These are phyloP conservation scores for Phataginus tricuspis DNA, from an alignment of 2,797 vertebrate genomes.

Conservation along the genomic window DNA sequence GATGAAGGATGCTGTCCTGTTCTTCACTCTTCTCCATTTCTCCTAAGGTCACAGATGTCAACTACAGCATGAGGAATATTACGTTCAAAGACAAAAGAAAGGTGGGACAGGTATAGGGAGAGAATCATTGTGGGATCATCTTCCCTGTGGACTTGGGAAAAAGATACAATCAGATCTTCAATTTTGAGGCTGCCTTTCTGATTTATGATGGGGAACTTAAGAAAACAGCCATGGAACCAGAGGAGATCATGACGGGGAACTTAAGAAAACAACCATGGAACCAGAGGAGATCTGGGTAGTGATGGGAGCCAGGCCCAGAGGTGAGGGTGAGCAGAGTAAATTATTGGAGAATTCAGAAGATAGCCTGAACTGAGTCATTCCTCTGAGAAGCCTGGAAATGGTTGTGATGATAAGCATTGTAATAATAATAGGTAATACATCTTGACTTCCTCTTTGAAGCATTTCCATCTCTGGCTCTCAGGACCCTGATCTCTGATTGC, in stretches of 20 bases:
- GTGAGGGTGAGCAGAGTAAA: neutral
- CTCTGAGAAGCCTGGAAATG: neutral
- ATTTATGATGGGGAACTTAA: too few species aligned
- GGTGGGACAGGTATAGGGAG: neutral
- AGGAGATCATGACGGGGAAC: neutral
- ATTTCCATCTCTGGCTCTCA: neutral
- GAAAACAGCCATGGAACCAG: too few species aligned
- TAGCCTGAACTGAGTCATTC: neutral
- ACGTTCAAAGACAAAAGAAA: neutral
- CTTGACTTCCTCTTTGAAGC: neutral
- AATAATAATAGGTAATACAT: neutral
- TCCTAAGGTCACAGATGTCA: neutral
- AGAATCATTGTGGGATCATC: neutral
- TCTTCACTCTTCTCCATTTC: neutral
- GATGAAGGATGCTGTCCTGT: neutral
- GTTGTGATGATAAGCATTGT: neutral
- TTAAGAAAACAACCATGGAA: neutral
- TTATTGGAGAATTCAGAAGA: neutral
- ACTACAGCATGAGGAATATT: neutral
- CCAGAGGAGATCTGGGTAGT: neutral
- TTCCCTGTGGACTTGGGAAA: neutral
- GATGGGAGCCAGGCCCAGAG: neutral
- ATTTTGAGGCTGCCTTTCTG: neutral
- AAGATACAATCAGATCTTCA: neutral
- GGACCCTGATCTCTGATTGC: neutral